Evolutionary conservation across 2,797 vertebrate species (phyloP), one percentile per base, ranked within the genome.

Genomic region (Dermochelys coriacea): DNA sequence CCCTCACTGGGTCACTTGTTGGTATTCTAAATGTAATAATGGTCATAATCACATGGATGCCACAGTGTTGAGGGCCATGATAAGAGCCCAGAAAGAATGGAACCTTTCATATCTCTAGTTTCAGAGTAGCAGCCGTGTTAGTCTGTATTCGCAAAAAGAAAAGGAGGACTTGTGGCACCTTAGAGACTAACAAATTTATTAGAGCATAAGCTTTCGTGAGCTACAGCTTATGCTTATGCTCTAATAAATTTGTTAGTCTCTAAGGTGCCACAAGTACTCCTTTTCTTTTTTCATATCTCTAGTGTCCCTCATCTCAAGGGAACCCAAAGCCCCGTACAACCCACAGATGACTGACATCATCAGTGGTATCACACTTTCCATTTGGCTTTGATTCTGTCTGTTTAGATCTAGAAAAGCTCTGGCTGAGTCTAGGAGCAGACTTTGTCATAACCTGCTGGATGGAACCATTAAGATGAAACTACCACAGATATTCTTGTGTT

Each of bases 401-500:
- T 27, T 9, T 41, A 31, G 74, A 45, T 49, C 74, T 47, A 47
- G 41, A 47, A 47, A 47, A 75, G 25, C 45, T 47, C 27, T 45
- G 45, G 25, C 74, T 47, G 14, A 15, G 25, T 31, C 12, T 31
- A 14, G 27, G 27, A 15, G 7, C 52, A 34, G 29, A 5, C 61
- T 74, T 3, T 50, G 57, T 82, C 68, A 31, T 57, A 34, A 0
- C 0, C 1, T 54, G 0, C 0, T 3, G 45, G 49, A 45, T 34
- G 0, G 1, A 54, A 31, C 3, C 50, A 61, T 57, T 75, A 23
- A 41, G 52, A 21, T 50, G 64, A 79, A 80, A 51, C 31, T 11
- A 51, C 8, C 3, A n/a, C 23, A 92, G 52, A 74, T 16, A 27
- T 49, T 52, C 51, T 15, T 14, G 27, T 0, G 1, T 9, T 82